Conservation (phyloP, 2,888 invertebrate species). For the Drosophila stalkeri region DNA sequence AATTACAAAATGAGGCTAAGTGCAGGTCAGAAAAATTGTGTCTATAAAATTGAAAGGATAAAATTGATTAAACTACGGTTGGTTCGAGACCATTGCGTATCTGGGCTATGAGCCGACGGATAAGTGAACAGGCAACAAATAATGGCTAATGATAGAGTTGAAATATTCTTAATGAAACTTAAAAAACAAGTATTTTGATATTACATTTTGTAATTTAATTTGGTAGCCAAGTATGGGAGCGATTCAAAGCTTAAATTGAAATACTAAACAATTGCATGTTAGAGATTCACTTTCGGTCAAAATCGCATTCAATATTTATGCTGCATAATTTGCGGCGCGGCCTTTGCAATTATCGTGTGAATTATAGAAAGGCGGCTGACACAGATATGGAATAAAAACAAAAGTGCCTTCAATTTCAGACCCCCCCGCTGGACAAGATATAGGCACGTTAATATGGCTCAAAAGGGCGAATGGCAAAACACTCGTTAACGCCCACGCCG, state of each 20-base stretch:
- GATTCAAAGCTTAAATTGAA: too few species aligned
- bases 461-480: constrained; percentile 58
- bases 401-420: constrained; percentile 26
- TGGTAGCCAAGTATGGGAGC: too few species aligned
- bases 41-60: constrained; percentile 22
- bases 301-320: constrained; percentile 32
- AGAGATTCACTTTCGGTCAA: neutral
- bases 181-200: too few species aligned
- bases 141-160: too few species aligned
- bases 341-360: constrained; percentile 37
- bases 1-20: constrained; percentile 38
- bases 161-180: too few species aligned
- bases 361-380: constrained; percentile 17
- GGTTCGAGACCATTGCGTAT: constrained; percentile 4
- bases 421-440: constrained; percentile 18
- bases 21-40: constrained; percentile 12
- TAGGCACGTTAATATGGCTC: constrained; percentile 54
- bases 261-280: neutral
- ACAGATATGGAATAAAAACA: constrained; percentile 33
- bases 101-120: neutral
- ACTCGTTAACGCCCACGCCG: constrained; percentile 66
- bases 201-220: too few species aligned
- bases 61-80: constrained; percentile 23
- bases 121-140: neutral
- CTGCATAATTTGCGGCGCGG: constrained; percentile 9